Conservation (phyloP, 1,140 invertebrate genomes). For the Nebria ingens region DNA sequence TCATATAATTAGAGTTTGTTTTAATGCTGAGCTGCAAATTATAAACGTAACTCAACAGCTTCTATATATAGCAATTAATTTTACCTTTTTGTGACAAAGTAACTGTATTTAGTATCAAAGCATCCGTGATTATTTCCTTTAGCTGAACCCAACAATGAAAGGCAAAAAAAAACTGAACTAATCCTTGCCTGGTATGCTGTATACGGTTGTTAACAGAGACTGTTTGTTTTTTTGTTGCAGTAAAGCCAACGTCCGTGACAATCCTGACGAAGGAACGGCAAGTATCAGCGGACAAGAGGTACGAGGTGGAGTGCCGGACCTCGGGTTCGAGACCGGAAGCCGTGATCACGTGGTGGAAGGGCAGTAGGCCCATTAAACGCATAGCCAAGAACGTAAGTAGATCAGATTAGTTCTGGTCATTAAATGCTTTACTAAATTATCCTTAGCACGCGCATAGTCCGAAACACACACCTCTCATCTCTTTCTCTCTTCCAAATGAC, state of each 20-base stretch:
- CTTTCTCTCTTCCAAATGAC: neutral
- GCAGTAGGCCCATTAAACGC: conserved; percentile 62
- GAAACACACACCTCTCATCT: neutral
- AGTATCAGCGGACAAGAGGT: conserved; percentile 67
- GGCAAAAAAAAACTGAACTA: no score
- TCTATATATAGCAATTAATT: no score
- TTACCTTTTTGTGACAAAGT: no score
- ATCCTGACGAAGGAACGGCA: conserved; percentile 68
- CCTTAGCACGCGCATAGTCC: neutral
- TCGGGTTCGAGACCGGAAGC: conserved; percentile 71
- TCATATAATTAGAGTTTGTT: no score
- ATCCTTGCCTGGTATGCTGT: no score
- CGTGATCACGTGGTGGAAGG: conserved; percentile 79
- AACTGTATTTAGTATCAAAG: no score
- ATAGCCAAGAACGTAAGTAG: conserved; percentile 67
- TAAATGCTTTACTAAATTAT: conserved; percentile 9
- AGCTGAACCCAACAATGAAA: no score
- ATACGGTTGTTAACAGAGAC: no score
- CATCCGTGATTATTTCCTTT: no score
- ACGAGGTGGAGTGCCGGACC: conserved; percentile 73
- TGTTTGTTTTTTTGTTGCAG: conserved; percentile 46
- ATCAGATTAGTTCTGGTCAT: conserved; percentile 8
- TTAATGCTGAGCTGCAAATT: no score
- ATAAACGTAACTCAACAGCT: no score
- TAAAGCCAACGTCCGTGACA: conserved; percentile 68